These are phyloP conservation scores for Zosterops lateralis DNA, from an alignment of 2,113 vertebrate genomes.

Conservation along the genomic window DNA sequence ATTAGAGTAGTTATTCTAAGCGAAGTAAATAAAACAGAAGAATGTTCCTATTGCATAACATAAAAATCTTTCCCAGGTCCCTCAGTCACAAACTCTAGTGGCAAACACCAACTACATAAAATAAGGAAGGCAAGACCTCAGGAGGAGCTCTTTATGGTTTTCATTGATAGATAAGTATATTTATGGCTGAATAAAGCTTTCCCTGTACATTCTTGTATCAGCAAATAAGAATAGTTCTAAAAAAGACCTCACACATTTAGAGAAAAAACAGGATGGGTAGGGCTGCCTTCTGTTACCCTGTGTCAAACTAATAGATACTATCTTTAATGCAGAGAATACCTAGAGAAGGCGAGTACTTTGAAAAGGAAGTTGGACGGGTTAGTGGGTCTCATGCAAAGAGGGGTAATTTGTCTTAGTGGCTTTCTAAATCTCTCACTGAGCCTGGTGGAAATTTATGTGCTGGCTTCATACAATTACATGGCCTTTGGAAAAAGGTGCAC, in stretches of 20 bases:
- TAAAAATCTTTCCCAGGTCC: neutral
- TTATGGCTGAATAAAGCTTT: neutral
- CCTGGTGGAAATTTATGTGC: neutral
- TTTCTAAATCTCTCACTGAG: neutral
- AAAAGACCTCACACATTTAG: neutral
- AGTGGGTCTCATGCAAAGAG: neutral
- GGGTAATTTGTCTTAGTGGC: neutral
- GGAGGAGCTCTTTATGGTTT: neutral
- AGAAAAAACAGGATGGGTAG: conserved; percentile 58
- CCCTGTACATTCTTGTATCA: neutral
- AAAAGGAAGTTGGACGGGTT: neutral
- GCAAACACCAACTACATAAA: neutral
- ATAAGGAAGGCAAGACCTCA: neutral
- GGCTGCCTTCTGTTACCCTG: neutral
- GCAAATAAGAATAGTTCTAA: neutral
- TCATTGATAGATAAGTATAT: neutral
- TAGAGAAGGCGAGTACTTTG: neutral
- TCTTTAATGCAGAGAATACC: neutral
- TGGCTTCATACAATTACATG: neutral
- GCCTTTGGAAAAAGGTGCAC: neutral
- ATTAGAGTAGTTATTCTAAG: conserved; percentile 31
- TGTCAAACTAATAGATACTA: neutral
- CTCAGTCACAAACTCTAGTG: neutral
- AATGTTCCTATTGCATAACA: conserved; percentile 8
- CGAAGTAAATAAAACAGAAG: conserved; percentile 8